Conservation (phyloP, 1,140 invertebrate species). For the Lucilia sericata region DNA sequence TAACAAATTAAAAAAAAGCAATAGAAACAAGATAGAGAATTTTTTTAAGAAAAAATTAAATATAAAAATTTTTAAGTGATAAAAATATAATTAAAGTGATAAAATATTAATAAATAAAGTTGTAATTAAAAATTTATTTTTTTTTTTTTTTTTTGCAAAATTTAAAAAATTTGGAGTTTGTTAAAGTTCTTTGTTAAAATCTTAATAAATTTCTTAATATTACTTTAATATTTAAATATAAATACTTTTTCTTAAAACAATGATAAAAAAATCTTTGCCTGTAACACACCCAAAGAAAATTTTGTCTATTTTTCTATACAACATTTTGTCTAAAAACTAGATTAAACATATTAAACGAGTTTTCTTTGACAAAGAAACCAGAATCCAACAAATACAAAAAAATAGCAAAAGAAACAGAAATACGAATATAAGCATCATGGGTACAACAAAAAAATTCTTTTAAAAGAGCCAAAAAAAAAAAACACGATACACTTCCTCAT, state of each 20-base stretch:
- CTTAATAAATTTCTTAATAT: neutral
- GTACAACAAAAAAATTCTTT: neutral
- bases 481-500: neutral
- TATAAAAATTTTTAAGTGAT: neutral
- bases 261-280: neutral
- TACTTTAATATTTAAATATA: neutral
- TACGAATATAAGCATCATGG: neutral
- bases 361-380: neutral
- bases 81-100: constrained; percentile 17
- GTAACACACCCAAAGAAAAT: constrained; percentile 34
- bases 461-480: neutral
- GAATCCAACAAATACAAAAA: neutral
- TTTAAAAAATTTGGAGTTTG: too few species aligned
- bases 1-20: constrained; percentile 1
- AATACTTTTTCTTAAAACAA: neutral
- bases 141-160: too few species aligned
- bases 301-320: neutral
- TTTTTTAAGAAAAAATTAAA: neutral
- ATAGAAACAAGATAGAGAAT: neutral
- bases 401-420: neutral
- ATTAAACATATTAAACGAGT: constrained; percentile 30
- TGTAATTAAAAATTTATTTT: too few species aligned
- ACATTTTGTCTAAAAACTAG: neutral
- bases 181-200: too few species aligned
- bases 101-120: neutral